A percentile compares a stretch with the other conserved stretches of the same genome.
phyloP scores from a whole-genome alignment of 2,888 invertebrate species.

The Sceliomorpha sp. region DNA sequence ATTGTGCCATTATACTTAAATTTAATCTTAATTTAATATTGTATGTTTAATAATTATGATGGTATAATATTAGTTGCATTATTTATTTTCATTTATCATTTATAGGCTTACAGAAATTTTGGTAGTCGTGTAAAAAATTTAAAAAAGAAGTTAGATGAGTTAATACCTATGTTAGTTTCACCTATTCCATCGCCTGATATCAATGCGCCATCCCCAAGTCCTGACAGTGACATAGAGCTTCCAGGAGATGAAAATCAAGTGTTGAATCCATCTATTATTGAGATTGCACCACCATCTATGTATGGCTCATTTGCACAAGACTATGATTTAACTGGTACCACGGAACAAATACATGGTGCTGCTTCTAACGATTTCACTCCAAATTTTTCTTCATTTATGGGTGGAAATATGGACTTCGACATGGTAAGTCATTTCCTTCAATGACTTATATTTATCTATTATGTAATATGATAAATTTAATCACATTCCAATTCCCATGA shows the following conservation, averaged over 20 bases:
- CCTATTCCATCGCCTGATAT: slow-evolving; percentile 84
- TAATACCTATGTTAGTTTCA: slow-evolving; percentile 86
- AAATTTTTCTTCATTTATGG: slow-evolving; percentile 85
- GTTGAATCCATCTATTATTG: slow-evolving; percentile 69
- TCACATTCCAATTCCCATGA: too few species aligned
- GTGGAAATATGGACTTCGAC: slow-evolving; percentile 84
- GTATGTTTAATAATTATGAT: too few species aligned
- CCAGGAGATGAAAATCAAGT: slow-evolving; percentile 82
- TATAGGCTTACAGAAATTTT: slow-evolving; percentile 96
- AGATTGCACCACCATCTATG: slow-evolving; percentile 74
- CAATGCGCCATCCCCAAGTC: slow-evolving; percentile 88
- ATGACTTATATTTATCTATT: slow-evolving; percentile 4
- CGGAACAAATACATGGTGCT: slow-evolving; percentile 66
- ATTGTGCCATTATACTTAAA: neutral
- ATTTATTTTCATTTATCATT: slow-evolving; percentile 29
- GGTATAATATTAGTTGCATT: too few species aligned
- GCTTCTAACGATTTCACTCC: slow-evolving; percentile 79
- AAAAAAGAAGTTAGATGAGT: slow-evolving; percentile 92
- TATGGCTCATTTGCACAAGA: slow-evolving; percentile 77
- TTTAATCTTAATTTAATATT: too few species aligned
- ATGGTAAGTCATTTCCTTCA: slow-evolving; percentile 66
- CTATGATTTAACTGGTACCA: slow-evolving; percentile 73
- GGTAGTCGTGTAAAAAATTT: slow-evolving; percentile 92
- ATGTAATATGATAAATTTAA: slow-evolving; percentile 1
- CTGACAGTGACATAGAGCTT: slow-evolving; percentile 90